Evolutionary conservation across 2,888 invertebrate genomes (phyloP), one percentile per base, ranked within the genome.

Genomic region (Himalopsyche tibetana): DNA sequence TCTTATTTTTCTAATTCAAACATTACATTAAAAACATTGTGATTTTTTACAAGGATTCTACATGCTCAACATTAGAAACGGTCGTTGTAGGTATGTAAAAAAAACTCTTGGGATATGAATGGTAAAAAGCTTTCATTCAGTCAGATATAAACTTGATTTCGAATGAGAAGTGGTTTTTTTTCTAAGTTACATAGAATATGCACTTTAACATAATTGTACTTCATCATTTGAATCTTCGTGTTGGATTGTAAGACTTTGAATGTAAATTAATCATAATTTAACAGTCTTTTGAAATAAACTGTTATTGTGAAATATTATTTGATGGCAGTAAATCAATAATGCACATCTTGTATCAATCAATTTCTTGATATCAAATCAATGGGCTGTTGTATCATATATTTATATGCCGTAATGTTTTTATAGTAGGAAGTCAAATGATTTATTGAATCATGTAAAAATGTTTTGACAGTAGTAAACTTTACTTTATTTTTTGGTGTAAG

Each of bases 291-390:
- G 85, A 82, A 82, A 51, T 69, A 69, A 40, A 63, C 74, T 63
- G 85, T 85, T 82, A 82, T 82, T 82, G 85, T 82, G 79, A 85
- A 85, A 85, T 85, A 28, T 69, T 28, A 69, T 36, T 74, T 74
- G 74, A 74, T 38, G 15, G 74, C 36, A 74, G 74, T 74, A 36
- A 74, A 74, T 74, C 74, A 74, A 74, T 74, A 74, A 74, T 38
- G 36, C 74, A 15, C 19, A 36, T 74, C 38, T 38, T 38, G 38
- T 74, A 74, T 74, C 74, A 38, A 74, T 74, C 74, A 74, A 74
- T 74, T 36, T 74, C 36, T 38, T 38, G 74, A 74, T 36, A 74
- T 74, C 85, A 45, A 82, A 82, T 82, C 63, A 85, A 82, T 38
- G 38, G 74, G n/a, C 36, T 36, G 74, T 74, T 36, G 36, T 38